Evolutionary conservation across 1,140 invertebrate species (phyloP).

Genomic region (Hylaeus volcanicus): DNA sequence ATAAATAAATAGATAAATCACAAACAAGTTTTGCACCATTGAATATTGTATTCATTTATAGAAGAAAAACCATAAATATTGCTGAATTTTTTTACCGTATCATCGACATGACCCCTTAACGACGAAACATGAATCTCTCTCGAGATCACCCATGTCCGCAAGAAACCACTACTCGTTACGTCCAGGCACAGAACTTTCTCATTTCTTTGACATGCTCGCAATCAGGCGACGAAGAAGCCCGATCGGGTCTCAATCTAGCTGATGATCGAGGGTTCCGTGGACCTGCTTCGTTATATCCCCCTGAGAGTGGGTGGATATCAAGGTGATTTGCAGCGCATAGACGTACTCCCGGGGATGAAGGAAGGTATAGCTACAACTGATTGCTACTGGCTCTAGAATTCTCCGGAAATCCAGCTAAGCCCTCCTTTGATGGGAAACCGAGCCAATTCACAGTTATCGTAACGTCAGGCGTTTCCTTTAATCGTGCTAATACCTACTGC

Average conservation of each 20-base stretch:
- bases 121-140: not conserved
- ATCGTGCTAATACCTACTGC: not conserved
- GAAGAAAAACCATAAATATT: not conserved
- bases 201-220: slow-evolving; percentile 45
- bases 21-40: no score
- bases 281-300: slow-evolving; percentile 55
- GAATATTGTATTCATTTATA: no score
- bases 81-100: not conserved
- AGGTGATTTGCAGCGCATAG: slow-evolving; percentile 42
- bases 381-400: slow-evolving; percentile 11
- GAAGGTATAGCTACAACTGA: slow-evolving; percentile 37
- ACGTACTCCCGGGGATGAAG: slow-evolving; percentile 7
- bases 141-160: not conserved
- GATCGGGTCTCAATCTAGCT: slow-evolving; percentile 30
- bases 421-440: slow-evolving; percentile 9
- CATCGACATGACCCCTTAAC: not conserved
- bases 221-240: slow-evolving; percentile 49
- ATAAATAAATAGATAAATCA: no score
- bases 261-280: slow-evolving; percentile 45
- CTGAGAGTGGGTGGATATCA: slow-evolving; percentile 33
- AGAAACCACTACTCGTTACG: slow-evolving; percentile 18
- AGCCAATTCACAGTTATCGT: not conserved
- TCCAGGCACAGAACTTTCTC: not conserved
- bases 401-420: slow-evolving; percentile 2
- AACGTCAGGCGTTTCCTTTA: not conserved